Evolutionary conservation across 2,113 vertebrate species (phyloP), one percentile per base, ranked within the genome.

Genomic region (Macaca mulatta): DNA sequence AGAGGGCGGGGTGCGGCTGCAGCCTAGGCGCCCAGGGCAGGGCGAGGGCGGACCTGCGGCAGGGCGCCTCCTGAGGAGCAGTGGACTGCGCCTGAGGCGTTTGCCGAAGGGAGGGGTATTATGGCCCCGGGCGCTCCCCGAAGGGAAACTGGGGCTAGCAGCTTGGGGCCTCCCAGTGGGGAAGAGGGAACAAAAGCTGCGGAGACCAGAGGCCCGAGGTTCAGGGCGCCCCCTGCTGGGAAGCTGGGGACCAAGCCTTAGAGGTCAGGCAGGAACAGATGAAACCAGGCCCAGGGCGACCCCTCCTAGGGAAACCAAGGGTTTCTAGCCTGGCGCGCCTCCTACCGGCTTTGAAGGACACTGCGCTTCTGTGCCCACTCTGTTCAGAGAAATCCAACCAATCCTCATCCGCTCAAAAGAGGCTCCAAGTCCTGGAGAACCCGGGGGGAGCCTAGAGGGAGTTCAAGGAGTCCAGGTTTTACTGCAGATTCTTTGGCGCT

Each of bases 401-500:
- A 50, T 67, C 35, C 35, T 40, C 74, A 30, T 89, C 93, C 94
- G 88, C 81, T 55, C 72, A 45, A 88, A 74, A 94, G 80, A 94
- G 92, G 95, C 90, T 92, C 25, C 64, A 23, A 74, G 92, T 78
- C 82, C 87, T 6, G 93, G 83, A 14, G 27, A 92, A 59, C 30
- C 97, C 69, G 11, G 83, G 43, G 5, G 67, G 94, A 93, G 69
- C 38, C 82, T 1, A 86, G 35, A 93, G 75, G 89, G 96, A 95
- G 89, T 97, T 96, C 79, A 45, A 45, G 78, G 91, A 97, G 95
- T 93, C 85, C 35, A 45, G 94, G 97, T 93, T 97, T 98, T 97
- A 98, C 98, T 98, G 97, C 67, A 30, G 93, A 97, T 98, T 98
- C 98, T 93, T 97, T 91, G 97, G 98, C 97, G 79, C 97, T 95